phyloP scores from a whole-genome alignment of 1,140 invertebrate species.

The Pomacea maculata region DNA sequence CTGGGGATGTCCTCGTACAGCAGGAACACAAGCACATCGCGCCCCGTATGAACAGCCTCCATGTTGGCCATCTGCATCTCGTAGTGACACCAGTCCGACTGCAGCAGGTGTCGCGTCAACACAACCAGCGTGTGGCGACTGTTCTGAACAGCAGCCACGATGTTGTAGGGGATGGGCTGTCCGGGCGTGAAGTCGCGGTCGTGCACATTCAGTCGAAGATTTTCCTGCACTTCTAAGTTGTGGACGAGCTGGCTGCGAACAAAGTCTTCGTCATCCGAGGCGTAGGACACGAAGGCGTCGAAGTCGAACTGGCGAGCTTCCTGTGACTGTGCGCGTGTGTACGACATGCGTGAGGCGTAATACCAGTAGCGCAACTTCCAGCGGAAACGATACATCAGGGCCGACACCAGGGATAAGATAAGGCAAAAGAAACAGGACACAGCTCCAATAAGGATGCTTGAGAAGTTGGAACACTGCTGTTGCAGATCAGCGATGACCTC shows the following conservation, averaged over 20 bases:
- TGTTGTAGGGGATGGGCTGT: conserved; percentile 69
- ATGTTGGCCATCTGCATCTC: conserved; percentile 69
- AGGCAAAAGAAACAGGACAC: conserved; percentile 12
- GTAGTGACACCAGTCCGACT: conserved; percentile 76
- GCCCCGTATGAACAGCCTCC: conserved; percentile 41
- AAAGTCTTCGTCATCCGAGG: conserved; percentile 33
- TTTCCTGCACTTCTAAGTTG: conserved; percentile 25
- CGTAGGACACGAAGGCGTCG: conserved; percentile 45
- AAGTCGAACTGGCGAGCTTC: conserved; percentile 25
- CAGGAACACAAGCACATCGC: conserved; percentile 40
- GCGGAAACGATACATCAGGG: conserved; percentile 22
- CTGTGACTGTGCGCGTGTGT: neutral
- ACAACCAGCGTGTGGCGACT: conserved; percentile 73
- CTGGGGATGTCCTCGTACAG: conserved; percentile 31
- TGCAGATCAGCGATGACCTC: conserved; percentile 22
- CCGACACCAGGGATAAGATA: conserved; percentile 16
- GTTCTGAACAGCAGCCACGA: conserved; percentile 71
- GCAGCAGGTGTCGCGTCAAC: conserved; percentile 72
- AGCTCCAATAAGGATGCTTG: conserved; percentile 19
- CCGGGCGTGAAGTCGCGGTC: conserved; percentile 51
- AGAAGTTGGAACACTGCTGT: conserved; percentile 24
- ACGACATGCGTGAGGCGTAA: conserved; percentile 23
- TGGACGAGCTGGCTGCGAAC: conserved; percentile 26
- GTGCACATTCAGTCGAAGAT: conserved; percentile 43
- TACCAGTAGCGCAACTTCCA: conserved; percentile 35